Evolutionary conservation across 2,888 invertebrate species (phyloP), one percentile per base, ranked within the genome.

Genomic region (Chrysomela aeneicollis): DNA sequence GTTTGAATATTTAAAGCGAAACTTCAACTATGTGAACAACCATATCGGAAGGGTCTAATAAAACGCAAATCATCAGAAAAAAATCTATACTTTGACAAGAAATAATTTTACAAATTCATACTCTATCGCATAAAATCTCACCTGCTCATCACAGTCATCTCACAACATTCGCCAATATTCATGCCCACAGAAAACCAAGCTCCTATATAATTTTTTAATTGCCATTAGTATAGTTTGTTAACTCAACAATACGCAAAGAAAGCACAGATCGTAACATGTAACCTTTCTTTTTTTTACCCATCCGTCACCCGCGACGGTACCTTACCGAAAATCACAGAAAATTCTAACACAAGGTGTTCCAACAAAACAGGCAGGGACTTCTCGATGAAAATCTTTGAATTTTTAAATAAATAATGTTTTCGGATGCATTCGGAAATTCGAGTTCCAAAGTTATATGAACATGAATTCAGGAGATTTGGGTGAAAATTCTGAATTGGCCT

Each of bases 21-120:
- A n/a, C n/a, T n/a, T n/a, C n/a, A n/a, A n/a, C n/a, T n/a, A n/a
- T n/a, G n/a, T n/a, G n/a, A n/a, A n/a, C n/a, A n/a, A n/a, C n/a
- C n/a, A n/a, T n/a, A n/a, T n/a, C n/a, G n/a, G n/a, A n/a, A n/a
- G n/a, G n/a, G n/a, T 6, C 30, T 46, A 57, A 57, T 57, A 26
- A 57, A 3, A 55, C 55, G 26, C 47, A 10, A 49, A 66, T 46
- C 32, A 69, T 80, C 78, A 82, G 83, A 84, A 85, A 82, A 84
- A 84, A 82, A 68, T 71, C 82, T 84, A 83, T 85, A 84, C 81
- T 84, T 81, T 81, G 84, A 84, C 83, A 84, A 85, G 82, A 84
- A 84, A 84, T 84, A 83, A 83, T 85, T 73, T 84, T 85, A 85
- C 85, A 85, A 85, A 85, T 85, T 82, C 84, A 84, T 70, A 70